phyloP scores from a whole-genome alignment of 2,797 vertebrate genomes.

The Antrozous pallidus region DNA sequence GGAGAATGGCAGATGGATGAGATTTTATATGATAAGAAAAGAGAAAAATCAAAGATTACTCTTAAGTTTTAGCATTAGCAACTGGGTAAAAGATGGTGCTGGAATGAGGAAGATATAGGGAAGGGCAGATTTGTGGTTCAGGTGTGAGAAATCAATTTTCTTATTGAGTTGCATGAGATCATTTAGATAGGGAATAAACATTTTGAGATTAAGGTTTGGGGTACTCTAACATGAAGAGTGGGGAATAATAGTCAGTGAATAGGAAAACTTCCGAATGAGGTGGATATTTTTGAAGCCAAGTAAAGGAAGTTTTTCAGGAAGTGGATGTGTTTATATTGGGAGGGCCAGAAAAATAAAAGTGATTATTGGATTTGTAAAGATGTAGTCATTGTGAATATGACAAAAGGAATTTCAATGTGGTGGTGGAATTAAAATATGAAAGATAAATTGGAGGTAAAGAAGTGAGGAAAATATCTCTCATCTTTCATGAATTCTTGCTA shows the following conservation, averaged over 20 bases:
- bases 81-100: background rate
- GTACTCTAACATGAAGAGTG: background rate
- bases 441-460: background rate
- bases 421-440: background rate
- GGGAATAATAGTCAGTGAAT: background rate
- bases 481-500: background rate
- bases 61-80: background rate
- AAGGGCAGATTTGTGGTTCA: background rate
- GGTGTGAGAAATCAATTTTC: background rate
- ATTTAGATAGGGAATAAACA: background rate
- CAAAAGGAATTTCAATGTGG: background rate
- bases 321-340: background rate
- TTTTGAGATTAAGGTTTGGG: background rate
- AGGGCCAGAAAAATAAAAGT: background rate
- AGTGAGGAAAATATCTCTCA: background rate
- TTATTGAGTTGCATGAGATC: background rate
- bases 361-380: background rate
- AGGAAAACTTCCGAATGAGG: background rate
- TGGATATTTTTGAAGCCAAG: background rate
- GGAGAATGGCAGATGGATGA: background rate
- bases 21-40: background rate
- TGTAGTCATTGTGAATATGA: background rate
- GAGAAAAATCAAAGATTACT: background rate
- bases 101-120: background rate
- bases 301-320: background rate